Evolutionary conservation across 2,113 vertebrate genomes (phyloP), one percentile per base, ranked within the genome.

Genomic region (Pseudorhombus dupliciocellatus): DNA sequence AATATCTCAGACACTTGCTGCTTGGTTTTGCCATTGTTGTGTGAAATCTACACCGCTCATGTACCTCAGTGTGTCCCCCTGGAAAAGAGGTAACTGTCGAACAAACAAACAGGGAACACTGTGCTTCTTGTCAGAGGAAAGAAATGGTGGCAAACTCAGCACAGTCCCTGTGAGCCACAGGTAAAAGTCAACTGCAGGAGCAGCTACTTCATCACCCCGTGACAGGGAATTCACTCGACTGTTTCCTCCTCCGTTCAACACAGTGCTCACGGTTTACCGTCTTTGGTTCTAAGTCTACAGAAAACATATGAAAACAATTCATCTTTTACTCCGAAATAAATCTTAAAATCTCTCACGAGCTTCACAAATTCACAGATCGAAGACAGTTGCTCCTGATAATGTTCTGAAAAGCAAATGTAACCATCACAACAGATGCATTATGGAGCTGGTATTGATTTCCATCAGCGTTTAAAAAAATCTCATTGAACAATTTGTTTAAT

Each of bases 11-110:
- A 53, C 14, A 65, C 11, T 60, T 58, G 40, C 42, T 62, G 63
- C 79, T 42, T 72, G 73, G 64, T 40, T 53, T 44, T 37, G 31
- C 58, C 56, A 78, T 74, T 81, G 80, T 83, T 87, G 65, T 84
- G 80, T 65, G 50, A 56, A 67, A 85, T 76, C 83, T 54, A 65
- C 75, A 71, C 51, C 73, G 79, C 76, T 79, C 73, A 75, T 83
- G 80, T 40, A 62, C 53, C 70, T 74, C 70, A 28, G 73, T 24
- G 7, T 24, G 53, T 76, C 80, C 81, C 79, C 16, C 37, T 24
- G 46, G 86, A 75, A 48, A 80, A 61, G 22, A 55, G 50, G 14
- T 22, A 68, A 68, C 53, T 73, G 62, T 85, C n/a, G 37, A 77
- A 70, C 65, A 79, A 85, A 85, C 64, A 80, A 60, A 81, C 75